Conservation (phyloP, 2,888 invertebrate species). For the Tuta absoluta region DNA sequence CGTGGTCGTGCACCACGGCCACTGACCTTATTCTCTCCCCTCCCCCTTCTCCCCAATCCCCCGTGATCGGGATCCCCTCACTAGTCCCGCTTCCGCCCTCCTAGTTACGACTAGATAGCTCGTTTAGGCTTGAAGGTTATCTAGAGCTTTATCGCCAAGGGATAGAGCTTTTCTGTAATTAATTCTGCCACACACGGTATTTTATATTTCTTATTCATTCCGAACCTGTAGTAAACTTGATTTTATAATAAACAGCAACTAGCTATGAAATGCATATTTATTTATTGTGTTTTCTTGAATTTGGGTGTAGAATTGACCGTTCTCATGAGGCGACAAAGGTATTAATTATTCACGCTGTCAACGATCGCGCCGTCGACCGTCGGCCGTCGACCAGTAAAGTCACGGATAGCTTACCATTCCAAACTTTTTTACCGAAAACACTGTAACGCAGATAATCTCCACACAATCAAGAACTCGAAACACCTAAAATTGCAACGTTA, state of each 20-base stretch:
- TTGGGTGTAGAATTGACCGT: not conserved
- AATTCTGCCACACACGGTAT: not conserved
- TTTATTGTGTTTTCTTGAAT: too few species aligned
- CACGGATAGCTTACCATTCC: constrained; percentile 47
- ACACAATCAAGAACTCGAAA: constrained; percentile 34
- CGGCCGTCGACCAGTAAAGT: constrained; percentile 44
- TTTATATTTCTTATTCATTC: constrained; percentile 1
- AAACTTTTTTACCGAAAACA: constrained; percentile 50
- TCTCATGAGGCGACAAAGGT: constrained; percentile 51
- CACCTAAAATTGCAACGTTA: constrained; percentile 21
- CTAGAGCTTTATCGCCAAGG: not conserved
- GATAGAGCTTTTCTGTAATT: not conserved
- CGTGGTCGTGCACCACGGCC: constrained; percentile 61
- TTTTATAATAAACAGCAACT: too few species aligned
- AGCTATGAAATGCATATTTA: too few species aligned
- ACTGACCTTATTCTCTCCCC: constrained; percentile 48
- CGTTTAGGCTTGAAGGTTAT: constrained; percentile 11
- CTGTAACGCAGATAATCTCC: constrained; percentile 31
- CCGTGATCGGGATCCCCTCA: constrained; percentile 44
- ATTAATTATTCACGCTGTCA: constrained; percentile 64
- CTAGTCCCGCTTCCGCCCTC: constrained; percentile 44
- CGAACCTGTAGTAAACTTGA: not conserved
- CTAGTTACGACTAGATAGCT: constrained; percentile 17
- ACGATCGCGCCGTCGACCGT: constrained; percentile 43
- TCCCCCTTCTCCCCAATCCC: constrained; percentile 1